Evolutionary conservation across 1,140 invertebrate species (phyloP).

Genomic region (Pseudomyrmex gracilis): DNA sequence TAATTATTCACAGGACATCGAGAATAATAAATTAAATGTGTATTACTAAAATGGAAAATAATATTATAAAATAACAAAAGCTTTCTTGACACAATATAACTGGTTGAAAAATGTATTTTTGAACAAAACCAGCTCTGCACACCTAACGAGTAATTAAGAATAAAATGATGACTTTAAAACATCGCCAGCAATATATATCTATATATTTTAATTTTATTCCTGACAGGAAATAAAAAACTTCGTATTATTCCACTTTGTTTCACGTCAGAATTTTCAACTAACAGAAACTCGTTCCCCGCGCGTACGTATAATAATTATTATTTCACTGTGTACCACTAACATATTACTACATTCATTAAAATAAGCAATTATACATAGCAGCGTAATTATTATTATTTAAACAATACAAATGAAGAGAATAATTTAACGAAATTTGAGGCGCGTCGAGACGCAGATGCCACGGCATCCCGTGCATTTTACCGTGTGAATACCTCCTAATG

Average conservation of each 20-base stretch:
- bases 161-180: conserved; percentile 1
- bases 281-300: too few species aligned
- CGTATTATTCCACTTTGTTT: not conserved
- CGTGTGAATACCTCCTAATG: conserved; percentile 67
- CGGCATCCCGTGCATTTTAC: conserved; percentile 23
- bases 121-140: not conserved
- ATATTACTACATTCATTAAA: not conserved
- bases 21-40: conserved; percentile 55
- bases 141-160: conserved; percentile 27
- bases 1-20: conserved; percentile 44
- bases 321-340: too few species aligned
- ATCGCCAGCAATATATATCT: not conserved
- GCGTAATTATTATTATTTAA: not conserved
- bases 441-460: not conserved
- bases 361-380: not conserved
- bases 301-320: conserved; percentile 17
- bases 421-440: not conserved
- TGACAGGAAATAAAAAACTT: not conserved
- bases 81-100: conserved; percentile 5
- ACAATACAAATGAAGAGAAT: not conserved
- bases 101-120: conserved; percentile 17
- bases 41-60: conserved; percentile 43
- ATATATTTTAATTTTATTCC: conserved; percentile 2
- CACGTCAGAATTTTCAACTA: conserved; percentile 1
- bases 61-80: conserved; percentile 45